Evolutionary conservation across 2,888 invertebrate genomes (phyloP).

Genomic region (Chalcis sispes): DNA sequence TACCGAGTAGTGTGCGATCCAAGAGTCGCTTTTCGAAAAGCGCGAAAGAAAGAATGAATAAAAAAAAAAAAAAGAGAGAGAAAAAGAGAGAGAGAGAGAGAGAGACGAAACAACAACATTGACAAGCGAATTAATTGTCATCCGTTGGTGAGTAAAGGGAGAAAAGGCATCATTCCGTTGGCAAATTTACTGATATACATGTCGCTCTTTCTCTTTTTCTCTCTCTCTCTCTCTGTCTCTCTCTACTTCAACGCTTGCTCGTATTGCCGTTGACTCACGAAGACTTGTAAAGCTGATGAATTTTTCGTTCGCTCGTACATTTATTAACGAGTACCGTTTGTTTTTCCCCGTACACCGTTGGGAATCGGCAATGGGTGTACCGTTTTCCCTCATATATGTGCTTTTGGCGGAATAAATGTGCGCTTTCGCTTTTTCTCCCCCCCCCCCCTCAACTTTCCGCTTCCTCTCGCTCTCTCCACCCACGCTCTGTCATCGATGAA

Average conservation of each 20-base stretch:
- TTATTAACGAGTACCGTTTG: conserved; percentile 35
- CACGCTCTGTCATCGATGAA: no score
- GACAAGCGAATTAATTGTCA: conserved; percentile 43
- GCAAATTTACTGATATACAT: conserved; percentile 21
- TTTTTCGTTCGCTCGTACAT: conserved; percentile 38
- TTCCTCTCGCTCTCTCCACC: no score
- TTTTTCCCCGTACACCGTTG: background rate
- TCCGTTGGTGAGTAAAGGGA: no score
- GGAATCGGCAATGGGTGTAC: no score
- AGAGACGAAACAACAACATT: conserved; percentile 22
- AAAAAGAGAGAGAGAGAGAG: background rate
- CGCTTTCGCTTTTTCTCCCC: no score
- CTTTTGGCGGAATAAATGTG: no score
- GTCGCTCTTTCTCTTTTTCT: no score
- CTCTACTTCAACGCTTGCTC: no score
- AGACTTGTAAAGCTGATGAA: conserved; percentile 17
- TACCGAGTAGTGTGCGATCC: background rate
- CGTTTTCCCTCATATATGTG: no score
- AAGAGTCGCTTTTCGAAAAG: conserved; percentile 7
- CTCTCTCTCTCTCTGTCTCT: no score
- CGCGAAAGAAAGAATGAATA: background rate
- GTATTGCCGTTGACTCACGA: background rate
- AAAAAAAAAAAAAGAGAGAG: conserved; percentile 1
- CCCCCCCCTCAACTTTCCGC: no score
- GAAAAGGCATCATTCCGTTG: conserved; percentile 5